Base-by-base conservation (phyloP, 1,140 invertebrate genomes). In the Propsilocerus akamusi region DNA sequence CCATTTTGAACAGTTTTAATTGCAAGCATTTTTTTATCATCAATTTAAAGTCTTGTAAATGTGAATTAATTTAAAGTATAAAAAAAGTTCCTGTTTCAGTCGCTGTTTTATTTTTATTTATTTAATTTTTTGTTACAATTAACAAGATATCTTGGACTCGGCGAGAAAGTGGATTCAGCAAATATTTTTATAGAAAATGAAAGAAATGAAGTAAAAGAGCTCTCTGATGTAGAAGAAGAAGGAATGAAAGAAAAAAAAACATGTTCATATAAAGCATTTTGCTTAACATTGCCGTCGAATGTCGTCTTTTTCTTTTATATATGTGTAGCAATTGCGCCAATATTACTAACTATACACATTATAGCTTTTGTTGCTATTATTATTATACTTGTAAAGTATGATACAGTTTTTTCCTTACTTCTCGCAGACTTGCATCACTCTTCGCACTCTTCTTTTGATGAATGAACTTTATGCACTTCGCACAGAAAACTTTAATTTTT, bases 131-230 rank as follows among this genome's bases (percentile, higher is more conserved):
- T 41, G 34, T 41, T 41, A 41, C 34, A 41, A 41, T 41, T 41
- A 41, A 41, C 34, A 41, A 41, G 34, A 41, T 41, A 41, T 41
- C 34, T 41, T n/a, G n/a, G n/a, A n/a, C n/a, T n/a, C 14, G 34
- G 22, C 34, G 34, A 41, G 34, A 41, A 41, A 41, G 34, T 41
- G 34, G 34, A 41, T 41, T 41, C 34, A 41, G 34, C 34, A 41
- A 41, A 41, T 41, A 41, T 41, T 41, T 41, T 41, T 41, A 41
- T 41, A 41, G 34, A 41, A 41, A 41, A 41, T 41, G 34, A 41
- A 41, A 41, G 34, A 41, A 41, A 41, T 20, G 34, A 12, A 30
- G 14, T 12, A n/a, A 30, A n/a, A 30, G 28, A 12, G 34, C 10
- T 8, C 17, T 41, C 14, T 20, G 34, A 41, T n/a, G n/a, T n/a